Conservation (phyloP, 1,140 invertebrate genomes). For the Psilanteris sp. region DNA sequence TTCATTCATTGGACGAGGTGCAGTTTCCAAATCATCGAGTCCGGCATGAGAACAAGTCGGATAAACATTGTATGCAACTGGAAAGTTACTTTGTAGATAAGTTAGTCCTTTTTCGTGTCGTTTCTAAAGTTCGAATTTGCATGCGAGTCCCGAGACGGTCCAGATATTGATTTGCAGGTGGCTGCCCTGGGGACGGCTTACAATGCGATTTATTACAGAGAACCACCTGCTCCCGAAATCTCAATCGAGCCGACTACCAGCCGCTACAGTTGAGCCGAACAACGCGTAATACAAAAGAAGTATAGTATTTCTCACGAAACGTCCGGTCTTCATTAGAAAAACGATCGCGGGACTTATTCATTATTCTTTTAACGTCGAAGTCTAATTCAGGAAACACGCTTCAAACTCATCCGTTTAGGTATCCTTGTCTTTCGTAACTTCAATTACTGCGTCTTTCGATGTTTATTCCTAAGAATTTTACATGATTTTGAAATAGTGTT, state of each 20-base stretch:
- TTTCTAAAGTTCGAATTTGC: slow-evolving; percentile 67
- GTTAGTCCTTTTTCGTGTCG: slow-evolving; percentile 24
- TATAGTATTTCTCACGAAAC: slow-evolving; percentile 52
- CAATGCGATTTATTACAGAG: slow-evolving; percentile 78
- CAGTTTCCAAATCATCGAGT: slow-evolving; percentile 7
- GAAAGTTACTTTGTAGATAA: slow-evolving; percentile 8
- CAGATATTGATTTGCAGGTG: slow-evolving; percentile 78
- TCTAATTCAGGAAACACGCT: slow-evolving; percentile 10
- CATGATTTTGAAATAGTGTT: too few species aligned
- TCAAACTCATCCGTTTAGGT: too few species aligned
- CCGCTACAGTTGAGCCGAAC: slow-evolving; percentile 62
- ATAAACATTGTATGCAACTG: slow-evolving; percentile 3
- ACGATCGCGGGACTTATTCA: slow-evolving; percentile 24
- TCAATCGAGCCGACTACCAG: slow-evolving; percentile 70
- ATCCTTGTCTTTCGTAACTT: too few species aligned
- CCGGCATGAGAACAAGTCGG: not conserved
- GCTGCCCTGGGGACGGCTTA: slow-evolving; percentile 74
- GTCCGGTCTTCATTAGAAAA: slow-evolving; percentile 46
- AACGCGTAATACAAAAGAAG: slow-evolving; percentile 42
- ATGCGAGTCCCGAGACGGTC: slow-evolving; percentile 67
- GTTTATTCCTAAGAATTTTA: too few species aligned
- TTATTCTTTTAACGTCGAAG: slow-evolving; percentile 8
- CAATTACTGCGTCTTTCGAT: too few species aligned
- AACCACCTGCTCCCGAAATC: slow-evolving; percentile 77
- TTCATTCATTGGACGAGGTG: slow-evolving; percentile 5